phyloP scores from a whole-genome alignment of 1,140 invertebrate genomes.

The Philotrypesis tridentata region DNA sequence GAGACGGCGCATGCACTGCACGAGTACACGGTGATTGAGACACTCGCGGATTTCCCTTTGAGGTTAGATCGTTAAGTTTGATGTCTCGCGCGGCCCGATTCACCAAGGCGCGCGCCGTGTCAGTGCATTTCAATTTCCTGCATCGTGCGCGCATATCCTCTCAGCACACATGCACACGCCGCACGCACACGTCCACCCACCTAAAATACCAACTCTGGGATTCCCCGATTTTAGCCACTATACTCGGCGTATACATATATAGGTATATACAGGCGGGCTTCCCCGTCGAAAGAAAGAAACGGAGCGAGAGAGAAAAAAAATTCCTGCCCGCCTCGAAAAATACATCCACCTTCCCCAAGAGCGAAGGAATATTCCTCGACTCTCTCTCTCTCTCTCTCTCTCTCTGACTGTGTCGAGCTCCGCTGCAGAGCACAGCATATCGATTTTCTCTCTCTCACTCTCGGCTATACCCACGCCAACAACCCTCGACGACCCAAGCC shows the following conservation, averaged over 20 bases:
- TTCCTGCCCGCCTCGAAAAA: no score
- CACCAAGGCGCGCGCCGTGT: no score
- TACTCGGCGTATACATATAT: no score
- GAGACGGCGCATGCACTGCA: no score
- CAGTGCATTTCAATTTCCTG: conserved; percentile 11
- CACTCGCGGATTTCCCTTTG: not conserved
- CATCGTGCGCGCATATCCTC: not conserved
- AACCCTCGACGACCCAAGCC: not conserved
- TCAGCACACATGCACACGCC: not conserved
- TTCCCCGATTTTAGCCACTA: not conserved
- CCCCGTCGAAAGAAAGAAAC: no score
- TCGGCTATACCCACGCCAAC: not conserved
- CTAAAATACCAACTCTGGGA: no score
- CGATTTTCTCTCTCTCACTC: not conserved
- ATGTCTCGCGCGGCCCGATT: conserved; percentile 9
- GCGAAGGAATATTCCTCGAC: not conserved
- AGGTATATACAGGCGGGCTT: no score
- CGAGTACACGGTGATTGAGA: no score
- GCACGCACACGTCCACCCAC: no score
- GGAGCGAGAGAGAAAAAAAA: conserved; percentile 6
- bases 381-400: not conserved
- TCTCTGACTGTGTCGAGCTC: no score
- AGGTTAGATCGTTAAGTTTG: not conserved
- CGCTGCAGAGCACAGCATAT: not conserved
- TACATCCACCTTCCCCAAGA: no score